Evolutionary conservation across 1,140 invertebrate genomes (phyloP).

Genomic region (Drosophila auraria): DNA sequence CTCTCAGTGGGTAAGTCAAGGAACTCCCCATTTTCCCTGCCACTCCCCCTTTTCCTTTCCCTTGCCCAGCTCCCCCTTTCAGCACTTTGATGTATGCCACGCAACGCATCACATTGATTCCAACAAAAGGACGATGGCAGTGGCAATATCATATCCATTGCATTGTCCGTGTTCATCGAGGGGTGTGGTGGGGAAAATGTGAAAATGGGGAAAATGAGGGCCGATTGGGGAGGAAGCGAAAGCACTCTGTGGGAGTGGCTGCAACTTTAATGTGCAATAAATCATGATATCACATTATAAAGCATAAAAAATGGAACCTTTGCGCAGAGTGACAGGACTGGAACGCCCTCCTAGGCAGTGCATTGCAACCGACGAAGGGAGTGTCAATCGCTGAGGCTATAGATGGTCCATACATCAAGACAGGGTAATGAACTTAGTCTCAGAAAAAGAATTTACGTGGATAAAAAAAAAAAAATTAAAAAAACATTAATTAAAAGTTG

Average conservation of each 20-base stretch:
- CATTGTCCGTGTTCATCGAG: conserved; percentile 39
- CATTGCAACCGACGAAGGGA: conserved; percentile 10
- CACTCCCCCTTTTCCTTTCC: background rate
- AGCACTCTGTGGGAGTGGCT: conserved; percentile 28
- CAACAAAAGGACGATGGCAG: conserved; percentile 38
- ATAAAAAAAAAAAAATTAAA: background rate
- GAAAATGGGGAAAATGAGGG: background rate
- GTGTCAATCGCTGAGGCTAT: conserved; percentile 17
- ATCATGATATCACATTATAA: conserved; percentile 61
- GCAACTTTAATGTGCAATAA: conserved; percentile 57
- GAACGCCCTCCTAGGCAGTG: conserved; percentile 16
- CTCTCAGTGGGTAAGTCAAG: conserved; percentile 26
- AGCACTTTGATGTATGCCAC: conserved; percentile 59
- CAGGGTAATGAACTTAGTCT: background rate
- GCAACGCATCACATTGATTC: conserved; percentile 62
- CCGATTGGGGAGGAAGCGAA: background rate
- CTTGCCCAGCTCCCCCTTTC: background rate
- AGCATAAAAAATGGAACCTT: conserved; percentile 29
- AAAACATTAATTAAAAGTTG: background rate
- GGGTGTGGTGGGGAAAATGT: background rate
- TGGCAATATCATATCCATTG: conserved; percentile 51
- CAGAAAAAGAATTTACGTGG: background rate
- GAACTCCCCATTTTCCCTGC: conserved; percentile 6
- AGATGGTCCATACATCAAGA: background rate
- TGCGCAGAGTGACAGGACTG: conserved; percentile 21